A percentile compares a stretch with the other conserved stretches of the same genome.
Conservation (phyloP, 1,140 invertebrate species). For the Calliopsis andreniformis region DNA sequence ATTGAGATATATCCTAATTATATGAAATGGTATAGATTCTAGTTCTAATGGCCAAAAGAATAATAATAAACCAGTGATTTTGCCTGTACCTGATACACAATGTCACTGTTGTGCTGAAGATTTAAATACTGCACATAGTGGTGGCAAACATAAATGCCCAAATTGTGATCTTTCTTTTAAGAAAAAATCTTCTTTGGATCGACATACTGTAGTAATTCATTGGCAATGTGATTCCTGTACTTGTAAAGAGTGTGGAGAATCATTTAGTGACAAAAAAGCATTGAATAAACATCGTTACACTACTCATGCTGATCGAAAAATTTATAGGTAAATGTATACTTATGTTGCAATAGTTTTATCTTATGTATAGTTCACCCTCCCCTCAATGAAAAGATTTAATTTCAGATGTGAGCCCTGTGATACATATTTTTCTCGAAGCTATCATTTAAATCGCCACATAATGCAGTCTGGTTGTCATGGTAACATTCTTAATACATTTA, state of each 20-base stretch:
- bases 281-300: conserved; percentile 82
- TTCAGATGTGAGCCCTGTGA: conserved; percentile 84
- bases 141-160: conserved; percentile 79
- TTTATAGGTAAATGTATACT: conserved; percentile 68
- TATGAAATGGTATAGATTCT: conserved; percentile 41
- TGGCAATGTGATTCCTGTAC: conserved; percentile 77
- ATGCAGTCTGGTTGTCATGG: conserved; percentile 88
- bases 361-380: too few species aligned
- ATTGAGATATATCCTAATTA: conserved; percentile 4
- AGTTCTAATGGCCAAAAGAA: conserved; percentile 65
- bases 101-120: conserved; percentile 83
- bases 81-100: conserved; percentile 74
- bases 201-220: conserved; percentile 81
- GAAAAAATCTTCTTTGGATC: conserved; percentile 79
- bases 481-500: conserved; percentile 81
- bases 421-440: conserved; percentile 88
- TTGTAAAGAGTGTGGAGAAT: conserved; percentile 80
- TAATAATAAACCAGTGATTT: conserved; percentile 72
- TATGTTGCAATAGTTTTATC: background rate
- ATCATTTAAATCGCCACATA: conserved; percentile 89
- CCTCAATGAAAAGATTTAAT: too few species aligned
- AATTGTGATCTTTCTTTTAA: conserved; percentile 82
- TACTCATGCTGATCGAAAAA: conserved; percentile 72
- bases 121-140: conserved; percentile 80
- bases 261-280: conserved; percentile 81